Evolutionary conservation across 2,797 vertebrate genomes (phyloP).

Genomic region (Podargus strigoides): DNA sequence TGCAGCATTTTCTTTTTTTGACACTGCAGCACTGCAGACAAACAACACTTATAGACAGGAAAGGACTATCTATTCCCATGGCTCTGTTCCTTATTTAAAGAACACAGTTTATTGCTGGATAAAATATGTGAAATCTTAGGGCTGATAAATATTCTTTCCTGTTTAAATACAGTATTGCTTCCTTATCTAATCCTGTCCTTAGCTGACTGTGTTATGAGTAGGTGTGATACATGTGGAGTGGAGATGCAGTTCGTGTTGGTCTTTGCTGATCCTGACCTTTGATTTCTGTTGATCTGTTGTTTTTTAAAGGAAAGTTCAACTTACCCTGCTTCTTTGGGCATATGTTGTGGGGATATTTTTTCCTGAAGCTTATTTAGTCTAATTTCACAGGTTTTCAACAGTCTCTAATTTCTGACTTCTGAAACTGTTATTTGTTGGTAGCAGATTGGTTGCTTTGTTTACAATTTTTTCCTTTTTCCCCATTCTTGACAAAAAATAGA

Average conservation of each 20-base stretch:
- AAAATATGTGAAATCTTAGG: conserved; percentile 4
- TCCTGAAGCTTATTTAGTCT: neutral
- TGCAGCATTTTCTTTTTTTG: neutral
- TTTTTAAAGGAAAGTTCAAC: neutral
- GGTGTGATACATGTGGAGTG: neutral
- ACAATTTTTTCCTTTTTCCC: neutral
- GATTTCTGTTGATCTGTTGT: neutral
- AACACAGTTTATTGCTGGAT: neutral
- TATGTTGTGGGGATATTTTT: neutral
- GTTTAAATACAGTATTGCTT: neutral
- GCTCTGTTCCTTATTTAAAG: conserved; percentile 5
- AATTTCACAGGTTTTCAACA: neutral
- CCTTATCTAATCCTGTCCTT: neutral
- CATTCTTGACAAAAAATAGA: neutral
- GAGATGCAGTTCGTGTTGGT: neutral
- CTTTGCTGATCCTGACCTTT: neutral
- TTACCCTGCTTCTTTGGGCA: neutral
- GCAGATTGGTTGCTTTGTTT: neutral
- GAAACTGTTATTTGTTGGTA: neutral
- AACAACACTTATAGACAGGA: neutral
- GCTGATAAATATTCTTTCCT: neutral
- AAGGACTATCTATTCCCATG: neutral
- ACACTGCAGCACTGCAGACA: neutral
- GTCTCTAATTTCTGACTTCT: neutral
- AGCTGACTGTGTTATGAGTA: neutral